phyloP scores from a whole-genome alignment of 2,888 invertebrate species.

The Danaus chrysippus region DNA sequence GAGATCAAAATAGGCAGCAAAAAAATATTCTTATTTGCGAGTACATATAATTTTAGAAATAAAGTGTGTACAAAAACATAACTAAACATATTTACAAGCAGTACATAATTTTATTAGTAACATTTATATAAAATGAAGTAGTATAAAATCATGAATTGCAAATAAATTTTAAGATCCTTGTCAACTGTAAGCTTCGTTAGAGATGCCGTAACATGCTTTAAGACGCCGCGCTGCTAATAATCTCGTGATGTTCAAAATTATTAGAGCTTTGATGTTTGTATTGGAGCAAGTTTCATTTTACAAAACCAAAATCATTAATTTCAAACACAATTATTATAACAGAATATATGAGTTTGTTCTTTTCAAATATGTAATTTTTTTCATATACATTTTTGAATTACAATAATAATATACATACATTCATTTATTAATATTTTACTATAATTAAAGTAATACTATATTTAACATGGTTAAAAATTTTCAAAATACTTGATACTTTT shows the following conservation, averaged over 20 bases:
- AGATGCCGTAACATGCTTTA: slow-evolving; percentile 2
- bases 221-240: neutral
- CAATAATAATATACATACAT: too few relatives aligned
- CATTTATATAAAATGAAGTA: neutral
- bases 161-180: neutral
- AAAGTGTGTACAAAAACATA: neutral
- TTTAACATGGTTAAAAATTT: too few relatives aligned
- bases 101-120: neutral
- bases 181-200: slow-evolving; percentile 4
- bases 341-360: too few relatives aligned
- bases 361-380: too few relatives aligned
- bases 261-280: too few relatives aligned
- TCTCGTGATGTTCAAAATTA: neutral
- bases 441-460: too few relatives aligned
- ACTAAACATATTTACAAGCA: neutral
- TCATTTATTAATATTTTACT: too few relatives aligned
- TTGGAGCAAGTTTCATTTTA: too few relatives aligned
- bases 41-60: neutral
- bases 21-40: neutral
- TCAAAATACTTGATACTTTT: neutral
- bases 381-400: too few relatives aligned
- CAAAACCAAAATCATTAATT: too few relatives aligned
- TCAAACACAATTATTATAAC: too few relatives aligned
- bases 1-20: too few relatives aligned
- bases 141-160: neutral